Conservation (phyloP, 2,888 invertebrate species). For the Drosophila borborema region DNA sequence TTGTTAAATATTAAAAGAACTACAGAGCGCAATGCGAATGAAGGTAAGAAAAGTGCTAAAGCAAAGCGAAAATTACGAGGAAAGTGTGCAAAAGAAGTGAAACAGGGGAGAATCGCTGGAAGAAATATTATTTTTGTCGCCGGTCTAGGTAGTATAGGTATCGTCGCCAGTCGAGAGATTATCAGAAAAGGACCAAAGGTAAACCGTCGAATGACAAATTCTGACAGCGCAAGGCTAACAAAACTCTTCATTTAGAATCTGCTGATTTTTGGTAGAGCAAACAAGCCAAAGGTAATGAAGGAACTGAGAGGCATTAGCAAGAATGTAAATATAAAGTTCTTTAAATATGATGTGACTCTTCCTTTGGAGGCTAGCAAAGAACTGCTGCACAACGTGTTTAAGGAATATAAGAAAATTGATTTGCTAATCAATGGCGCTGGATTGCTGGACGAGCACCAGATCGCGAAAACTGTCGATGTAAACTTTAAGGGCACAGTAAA, state of each 20-base stretch:
- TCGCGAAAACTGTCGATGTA: neutral
- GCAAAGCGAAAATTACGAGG: neutral
- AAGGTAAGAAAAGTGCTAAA: neutral
- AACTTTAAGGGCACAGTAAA: conserved; percentile 9
- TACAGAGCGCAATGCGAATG: neutral
- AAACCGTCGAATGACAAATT: neutral
- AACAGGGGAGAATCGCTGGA: neutral
- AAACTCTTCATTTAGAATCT: neutral
- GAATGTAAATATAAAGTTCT: neutral
- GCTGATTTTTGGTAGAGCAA: neutral
- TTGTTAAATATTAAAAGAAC: neutral
- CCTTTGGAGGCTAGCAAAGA: neutral
- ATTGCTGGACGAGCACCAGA: conserved; percentile 7
- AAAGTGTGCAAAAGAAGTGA: neutral
- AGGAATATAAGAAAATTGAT: neutral
- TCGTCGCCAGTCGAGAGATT: conserved; percentile 1
- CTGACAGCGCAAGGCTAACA: neutral
- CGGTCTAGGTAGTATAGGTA: neutral
- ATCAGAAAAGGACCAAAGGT: conserved; percentile 8
- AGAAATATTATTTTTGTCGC: conserved; percentile 8
- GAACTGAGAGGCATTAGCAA: neutral
- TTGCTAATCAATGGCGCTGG: conserved; percentile 12
- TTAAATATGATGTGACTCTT: neutral
- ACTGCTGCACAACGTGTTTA: neutral
- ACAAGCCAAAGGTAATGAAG: neutral